Base-by-base conservation (phyloP, 2,113 vertebrate species). In the Muscicapa adusta region DNA sequence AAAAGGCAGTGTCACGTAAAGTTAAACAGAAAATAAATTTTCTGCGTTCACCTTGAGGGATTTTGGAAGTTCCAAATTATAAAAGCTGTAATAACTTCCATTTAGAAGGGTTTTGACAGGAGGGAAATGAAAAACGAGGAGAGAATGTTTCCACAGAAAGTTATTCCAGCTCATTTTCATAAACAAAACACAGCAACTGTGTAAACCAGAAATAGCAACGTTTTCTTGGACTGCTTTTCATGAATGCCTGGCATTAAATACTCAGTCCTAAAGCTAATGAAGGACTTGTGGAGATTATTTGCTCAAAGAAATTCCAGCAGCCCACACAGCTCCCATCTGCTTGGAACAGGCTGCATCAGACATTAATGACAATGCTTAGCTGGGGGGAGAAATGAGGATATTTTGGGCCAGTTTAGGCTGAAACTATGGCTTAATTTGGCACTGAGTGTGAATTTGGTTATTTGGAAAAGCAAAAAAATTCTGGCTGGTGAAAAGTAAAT, bases 301-400 rank as follows among this genome's bases (percentile, higher is more conserved):
- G 38, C 58, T 63, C 24, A 14, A 42, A 93, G 93, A 67, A 57
- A 75, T 61, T 45, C 67, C 83, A 54, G 65, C 65, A 88, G 48
- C 92, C 88, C 82, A 56, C 82, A 9, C 24, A 73, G 73, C 78
- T 92, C 74, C 92, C 85, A 68, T 93, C 91, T 89, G 88, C 84
- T 68, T 34, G 53, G 56, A 54, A 5, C 70, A 29, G 67, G 31
- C 74, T 95, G 89, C 71, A 67, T 8, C 63, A 81, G 62, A 3
- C 66, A 19, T 24, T 45, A 53, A 57, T 57, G 58, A 50, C 70
- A 84, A 16, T 31, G 6, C 61, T 56, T 36, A 34, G 38, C 47
- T 54, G 54, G 14, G 61, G 54, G 58, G 45, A 62, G 29, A 14
- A 85, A 8, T 4, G 66, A 79, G 28, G 34, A 2, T 75, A 20